phyloP scores from a whole-genome alignment of 1,140 invertebrate genomes.

The Phocides pigmalion region DNA sequence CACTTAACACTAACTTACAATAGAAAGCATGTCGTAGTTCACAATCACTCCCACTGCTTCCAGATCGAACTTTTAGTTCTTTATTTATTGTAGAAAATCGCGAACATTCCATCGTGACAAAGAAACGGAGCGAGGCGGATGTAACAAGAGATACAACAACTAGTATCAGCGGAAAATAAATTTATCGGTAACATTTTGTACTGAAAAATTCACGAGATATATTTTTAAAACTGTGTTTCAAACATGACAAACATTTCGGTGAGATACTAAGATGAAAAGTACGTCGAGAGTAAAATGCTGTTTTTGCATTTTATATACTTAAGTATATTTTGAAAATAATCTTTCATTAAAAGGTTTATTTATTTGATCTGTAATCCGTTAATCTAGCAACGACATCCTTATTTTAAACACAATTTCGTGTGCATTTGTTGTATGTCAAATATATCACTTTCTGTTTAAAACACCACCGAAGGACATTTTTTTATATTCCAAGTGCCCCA shows the following conservation, averaged over 20 bases:
- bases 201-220: constrained; percentile 2
- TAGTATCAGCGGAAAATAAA: constrained; percentile 14
- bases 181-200: not conserved
- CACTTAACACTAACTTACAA: constrained; percentile 29
- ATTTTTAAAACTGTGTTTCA: not conserved
- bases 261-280: no score
- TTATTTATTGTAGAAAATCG: constrained; percentile 18
- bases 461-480: no score
- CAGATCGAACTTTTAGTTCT: constrained; percentile 20
- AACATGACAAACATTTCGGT: not conserved
- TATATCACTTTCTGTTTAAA: no score
- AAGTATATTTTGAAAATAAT: no score
- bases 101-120: constrained; percentile 2
- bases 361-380: no score
- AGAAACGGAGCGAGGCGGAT: not conserved
- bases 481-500: no score
- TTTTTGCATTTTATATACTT: no score
- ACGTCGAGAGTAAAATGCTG: no score
- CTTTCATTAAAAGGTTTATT: no score
- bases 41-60: constrained; percentile 5
- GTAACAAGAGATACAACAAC: constrained; percentile 1
- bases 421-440: no score
- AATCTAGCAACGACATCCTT: no score
- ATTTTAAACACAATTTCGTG: no score
- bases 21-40: constrained; percentile 12